Evolutionary conservation across 1,140 invertebrate genomes (phyloP).

Genomic region (Rhynchophorus ferrugineus): DNA sequence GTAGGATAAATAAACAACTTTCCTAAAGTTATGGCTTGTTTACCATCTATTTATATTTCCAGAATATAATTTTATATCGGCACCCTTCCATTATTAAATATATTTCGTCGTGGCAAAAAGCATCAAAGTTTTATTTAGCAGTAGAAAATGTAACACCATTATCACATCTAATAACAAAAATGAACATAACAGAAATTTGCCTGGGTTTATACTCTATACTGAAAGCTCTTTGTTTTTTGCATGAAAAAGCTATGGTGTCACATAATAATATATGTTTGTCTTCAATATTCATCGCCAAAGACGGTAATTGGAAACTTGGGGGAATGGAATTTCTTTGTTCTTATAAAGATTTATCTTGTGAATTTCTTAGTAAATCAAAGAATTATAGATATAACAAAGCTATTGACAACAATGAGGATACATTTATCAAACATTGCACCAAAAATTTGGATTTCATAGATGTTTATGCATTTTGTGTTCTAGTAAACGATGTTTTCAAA

Average conservation of each 20-base stretch:
- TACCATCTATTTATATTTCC: constrained; percentile 40
- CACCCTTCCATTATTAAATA: constrained; percentile 76
- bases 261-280: constrained; percentile 75
- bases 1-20: constrained; percentile 39
- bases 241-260: constrained; percentile 64
- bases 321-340: constrained; percentile 71
- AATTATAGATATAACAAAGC: constrained; percentile 56
- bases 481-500: constrained; percentile 66
- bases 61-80: constrained; percentile 74
- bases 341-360: constrained; percentile 56
- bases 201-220: constrained; percentile 68
- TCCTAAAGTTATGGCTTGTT: neutral
- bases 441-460: constrained; percentile 56
- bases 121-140: constrained; percentile 62
- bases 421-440: constrained; percentile 40
- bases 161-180: constrained; percentile 47
- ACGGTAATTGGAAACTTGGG: constrained; percentile 76
- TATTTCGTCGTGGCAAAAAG: constrained; percentile 68
- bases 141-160: constrained; percentile 70
- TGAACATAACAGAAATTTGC: constrained; percentile 67
- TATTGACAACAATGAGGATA: constrained; percentile 63
- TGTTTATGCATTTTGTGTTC: constrained; percentile 71
- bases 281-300: constrained; percentile 71
- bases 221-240: constrained; percentile 69
- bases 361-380: constrained; percentile 61